These are phyloP conservation scores for Bovichtus variegatus DNA, from an alignment of 2,797 vertebrate species.

Conservation along the genomic window DNA sequence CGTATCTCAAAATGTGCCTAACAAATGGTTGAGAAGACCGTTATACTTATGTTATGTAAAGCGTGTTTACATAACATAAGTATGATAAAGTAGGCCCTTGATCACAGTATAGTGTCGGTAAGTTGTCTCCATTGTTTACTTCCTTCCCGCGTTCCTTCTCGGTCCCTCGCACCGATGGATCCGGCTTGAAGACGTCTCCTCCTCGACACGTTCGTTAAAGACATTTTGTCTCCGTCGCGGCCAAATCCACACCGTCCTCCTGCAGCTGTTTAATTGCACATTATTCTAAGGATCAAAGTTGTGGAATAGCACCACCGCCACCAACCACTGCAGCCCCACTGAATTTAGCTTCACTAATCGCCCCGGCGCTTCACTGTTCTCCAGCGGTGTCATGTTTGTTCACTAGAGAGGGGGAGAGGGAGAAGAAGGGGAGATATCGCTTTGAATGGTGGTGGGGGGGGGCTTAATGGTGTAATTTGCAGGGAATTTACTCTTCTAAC, in stretches of 20 bases:
- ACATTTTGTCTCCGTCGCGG: constrained; percentile 31
- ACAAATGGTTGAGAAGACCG: no score
- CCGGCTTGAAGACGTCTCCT: constrained; percentile 23
- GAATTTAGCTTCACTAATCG: constrained; percentile 73
- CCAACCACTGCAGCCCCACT: background rate
- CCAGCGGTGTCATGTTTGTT: constrained; percentile 64
- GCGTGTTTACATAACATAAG: no score
- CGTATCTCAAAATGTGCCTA: background rate
- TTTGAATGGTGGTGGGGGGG: constrained; percentile 55
- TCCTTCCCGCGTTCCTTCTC: constrained; percentile 18
- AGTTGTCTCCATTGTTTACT: constrained; percentile 1
- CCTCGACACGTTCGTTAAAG: constrained; percentile 58
- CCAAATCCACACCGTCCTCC: constrained; percentile 61
- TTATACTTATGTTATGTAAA: no score
- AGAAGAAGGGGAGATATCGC: constrained; percentile 35
- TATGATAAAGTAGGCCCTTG: no score
- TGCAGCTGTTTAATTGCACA: constrained; percentile 74
- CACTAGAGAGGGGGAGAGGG: constrained; percentile 24
- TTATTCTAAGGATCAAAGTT: constrained; percentile 75
- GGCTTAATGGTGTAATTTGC: constrained; percentile 74
- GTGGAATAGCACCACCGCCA: constrained; percentile 53
- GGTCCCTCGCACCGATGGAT: background rate
- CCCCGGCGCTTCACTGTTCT: constrained; percentile 45
- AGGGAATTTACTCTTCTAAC: constrained; percentile 66
- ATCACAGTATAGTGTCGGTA: background rate